Percentiles rank a stretch among this genome's conserved stretches.
Conservation (phyloP, 2,113 vertebrate species). For the Passer montanus region DNA sequence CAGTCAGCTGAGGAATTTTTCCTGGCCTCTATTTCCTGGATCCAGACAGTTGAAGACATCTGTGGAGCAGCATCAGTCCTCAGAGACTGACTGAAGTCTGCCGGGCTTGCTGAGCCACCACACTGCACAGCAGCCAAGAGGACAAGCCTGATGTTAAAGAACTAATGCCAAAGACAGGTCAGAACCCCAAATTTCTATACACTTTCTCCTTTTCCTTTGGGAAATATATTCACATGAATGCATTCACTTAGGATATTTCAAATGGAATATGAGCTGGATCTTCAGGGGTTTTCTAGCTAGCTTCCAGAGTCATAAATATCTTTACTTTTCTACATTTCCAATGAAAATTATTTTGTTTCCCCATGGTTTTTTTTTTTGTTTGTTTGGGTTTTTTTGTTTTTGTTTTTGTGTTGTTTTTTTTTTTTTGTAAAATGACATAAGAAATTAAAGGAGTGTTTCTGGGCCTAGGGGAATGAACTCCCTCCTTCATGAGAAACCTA, state of each 20-base stretch:
- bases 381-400: not conserved
- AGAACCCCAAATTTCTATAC: not conserved
- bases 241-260: not conserved
- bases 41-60: not conserved
- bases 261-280: not conserved
- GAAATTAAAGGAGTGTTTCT: not conserved
- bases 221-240: not conserved
- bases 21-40: fast-evolving
- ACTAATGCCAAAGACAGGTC: not conserved
- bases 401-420: too few species aligned
- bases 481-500: not conserved
- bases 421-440: not conserved
- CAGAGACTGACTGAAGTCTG: not conserved
- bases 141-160: not conserved
- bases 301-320: not conserved
- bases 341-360: not conserved
- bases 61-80: not conserved
- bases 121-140: not conserved
- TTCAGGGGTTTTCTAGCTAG: not conserved
- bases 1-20: not conserved
- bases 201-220: not conserved
- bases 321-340: not conserved
- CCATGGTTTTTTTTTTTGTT: not conserved
- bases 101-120: not conserved
- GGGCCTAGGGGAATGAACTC: not conserved